Evolutionary conservation across 2,113 vertebrate genomes (phyloP), one percentile per base, ranked within the genome.

Genomic region (Daubentonia madagascariensis): DNA sequence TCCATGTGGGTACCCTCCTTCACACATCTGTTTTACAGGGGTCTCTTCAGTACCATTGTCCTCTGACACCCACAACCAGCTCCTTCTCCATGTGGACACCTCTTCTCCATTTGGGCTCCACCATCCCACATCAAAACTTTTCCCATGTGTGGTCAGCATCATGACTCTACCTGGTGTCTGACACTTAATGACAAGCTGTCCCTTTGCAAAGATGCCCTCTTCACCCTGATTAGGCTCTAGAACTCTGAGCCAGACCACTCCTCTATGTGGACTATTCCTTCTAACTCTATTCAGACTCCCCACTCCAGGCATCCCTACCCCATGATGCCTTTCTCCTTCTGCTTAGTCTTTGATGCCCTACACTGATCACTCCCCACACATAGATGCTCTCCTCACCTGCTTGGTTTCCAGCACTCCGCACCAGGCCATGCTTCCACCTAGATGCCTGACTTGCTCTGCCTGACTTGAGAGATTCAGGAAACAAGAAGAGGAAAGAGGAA

Each of bases 301-400:
- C 13, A 45, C 17, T 59, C 25, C 45, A 70, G 22, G 32, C 8
- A 22, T 28, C 1, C 6, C 3, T 2, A 3, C 4, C 2, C 13
- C 6, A 14, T 20, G 5, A 13, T 35, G 6, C 48, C n/a, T 22
- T 61, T 22, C 28, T 30, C 68, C 76, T 79, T 3, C 57, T 63
- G 8, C 12, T 5, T 30, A 35, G 23, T 18, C 11, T n/a, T 7
- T 35, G 65, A 43, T 28, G 12, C 8, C 20, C 35, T 50, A 5
- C 22, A 0, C 23, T 6, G 5, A 52, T 30, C 45, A 20, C 35
- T 67, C 25, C 13, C 72, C 37, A 13, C 17, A 23, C 0, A 0
- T 2, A 2, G 7, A 9, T 80, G 10, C 32, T 13, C 14, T 86
- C n/a, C 11, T 72, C n/a, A 63, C 5, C 12, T 4, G 13, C 8